Conservation (phyloP, 35 echinoderm and acorn worm species). For the Strongylocentrotus purpuratus region DNA sequence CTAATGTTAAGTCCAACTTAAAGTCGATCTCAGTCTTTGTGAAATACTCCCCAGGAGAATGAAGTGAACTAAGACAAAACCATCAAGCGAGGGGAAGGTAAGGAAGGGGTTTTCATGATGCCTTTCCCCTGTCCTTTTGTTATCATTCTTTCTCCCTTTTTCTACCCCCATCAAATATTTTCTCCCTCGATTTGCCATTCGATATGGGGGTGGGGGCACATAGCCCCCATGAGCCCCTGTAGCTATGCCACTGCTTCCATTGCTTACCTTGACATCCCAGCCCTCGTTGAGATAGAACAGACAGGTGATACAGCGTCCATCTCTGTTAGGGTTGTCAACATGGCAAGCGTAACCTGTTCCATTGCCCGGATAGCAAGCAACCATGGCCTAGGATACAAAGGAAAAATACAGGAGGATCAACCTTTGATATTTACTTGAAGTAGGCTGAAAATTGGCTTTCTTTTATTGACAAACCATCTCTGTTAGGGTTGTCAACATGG, state of each 20-base stretch:
- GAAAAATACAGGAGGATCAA: background rate
- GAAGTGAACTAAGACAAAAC: too few species aligned
- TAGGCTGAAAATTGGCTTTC: background rate
- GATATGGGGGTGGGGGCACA: background rate
- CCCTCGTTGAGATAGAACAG: constrained; percentile 89
- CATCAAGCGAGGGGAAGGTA: too few species aligned
- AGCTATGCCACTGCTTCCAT: background rate
- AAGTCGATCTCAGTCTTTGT: too few species aligned
- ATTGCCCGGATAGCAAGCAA: constrained; percentile 92
- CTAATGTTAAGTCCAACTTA: too few species aligned
- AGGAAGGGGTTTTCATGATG: too few species aligned
- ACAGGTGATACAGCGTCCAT: constrained; percentile 87
- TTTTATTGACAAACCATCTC: too few species aligned
- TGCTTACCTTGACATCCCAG: constrained; percentile 78
- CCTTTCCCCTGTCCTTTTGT: background rate
- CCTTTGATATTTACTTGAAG: background rate
- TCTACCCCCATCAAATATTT: background rate
- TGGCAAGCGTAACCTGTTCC: constrained; percentile 92
- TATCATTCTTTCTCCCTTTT: background rate
- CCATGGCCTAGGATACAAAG: constrained; percentile 72
- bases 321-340: constrained; percentile 95
- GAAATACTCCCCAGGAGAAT: too few species aligned
- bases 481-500: constrained; percentile 96
- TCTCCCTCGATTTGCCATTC: background rate
- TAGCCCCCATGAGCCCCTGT: background rate